These are phyloP conservation scores for Ammodytes dubius DNA, from an alignment of 2,113 vertebrate species.

Conservation along the genomic window DNA sequence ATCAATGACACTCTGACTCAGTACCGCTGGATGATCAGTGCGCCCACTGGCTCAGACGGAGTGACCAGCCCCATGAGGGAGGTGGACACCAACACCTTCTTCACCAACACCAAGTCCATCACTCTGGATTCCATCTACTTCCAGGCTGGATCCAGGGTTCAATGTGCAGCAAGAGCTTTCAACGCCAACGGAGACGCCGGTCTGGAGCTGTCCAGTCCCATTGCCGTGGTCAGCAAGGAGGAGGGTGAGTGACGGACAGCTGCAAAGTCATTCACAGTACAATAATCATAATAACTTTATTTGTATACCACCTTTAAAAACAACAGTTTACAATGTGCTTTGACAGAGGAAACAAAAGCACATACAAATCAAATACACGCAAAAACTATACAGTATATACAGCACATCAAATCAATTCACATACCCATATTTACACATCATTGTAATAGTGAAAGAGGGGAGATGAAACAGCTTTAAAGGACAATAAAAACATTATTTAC, in stretches of 20 bases:
- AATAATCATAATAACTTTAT: no score
- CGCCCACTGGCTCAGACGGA: conserved; percentile 85
- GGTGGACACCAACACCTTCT: conserved; percentile 89
- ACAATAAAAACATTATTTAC: no score
- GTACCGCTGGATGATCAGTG: conserved; percentile 88
- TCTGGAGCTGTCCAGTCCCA: conserved; percentile 87
- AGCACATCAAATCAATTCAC: no score
- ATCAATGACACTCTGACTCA: conserved; percentile 89
- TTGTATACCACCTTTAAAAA: no score
- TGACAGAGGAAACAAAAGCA: no score
- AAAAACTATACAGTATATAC: no score
- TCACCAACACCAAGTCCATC: conserved; percentile 89
- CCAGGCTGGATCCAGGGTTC: conserved; percentile 88
- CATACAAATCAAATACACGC: no score
- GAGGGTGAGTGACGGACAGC: conserved; percentile 79
- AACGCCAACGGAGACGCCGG: conserved; percentile 85
- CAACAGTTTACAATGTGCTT: no score
- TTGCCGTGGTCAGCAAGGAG: conserved; percentile 83
- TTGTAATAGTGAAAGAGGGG: no score
- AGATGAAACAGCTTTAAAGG: no score
- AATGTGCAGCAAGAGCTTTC: conserved; percentile 87
- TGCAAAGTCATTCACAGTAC: neutral
- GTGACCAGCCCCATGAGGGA: conserved; percentile 90
- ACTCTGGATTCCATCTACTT: conserved; percentile 89
- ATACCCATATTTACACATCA: no score